Percentiles rank a stretch among this genome's conserved stretches.
phyloP scores from a whole-genome alignment of 2,797 vertebrate species.

The Heteromormyrus szaboi region DNA sequence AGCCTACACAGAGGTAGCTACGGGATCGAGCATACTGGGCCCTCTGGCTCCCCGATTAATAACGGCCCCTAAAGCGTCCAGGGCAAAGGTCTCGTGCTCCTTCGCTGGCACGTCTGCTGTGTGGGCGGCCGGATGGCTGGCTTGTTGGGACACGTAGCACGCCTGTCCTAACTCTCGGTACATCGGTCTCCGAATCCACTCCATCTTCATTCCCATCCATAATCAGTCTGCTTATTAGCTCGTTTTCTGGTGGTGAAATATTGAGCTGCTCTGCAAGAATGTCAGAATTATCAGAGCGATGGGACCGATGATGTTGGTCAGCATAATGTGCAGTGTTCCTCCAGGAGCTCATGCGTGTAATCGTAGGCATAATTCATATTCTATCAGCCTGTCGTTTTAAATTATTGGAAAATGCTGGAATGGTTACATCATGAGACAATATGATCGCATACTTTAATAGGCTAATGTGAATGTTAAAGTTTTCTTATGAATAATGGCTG shows the following conservation, averaged over 20 bases:
- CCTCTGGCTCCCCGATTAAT: background rate
- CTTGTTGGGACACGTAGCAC: background rate
- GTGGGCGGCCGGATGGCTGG: background rate
- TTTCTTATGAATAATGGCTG: background rate
- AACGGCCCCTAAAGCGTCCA: background rate
- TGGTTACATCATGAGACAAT: background rate
- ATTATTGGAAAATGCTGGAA: background rate
- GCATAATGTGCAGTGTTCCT: background rate
- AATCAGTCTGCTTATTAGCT: background rate
- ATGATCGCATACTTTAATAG: background rate
- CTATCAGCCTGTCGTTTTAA: background rate
- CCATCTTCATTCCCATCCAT: background rate
- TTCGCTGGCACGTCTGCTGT: background rate
- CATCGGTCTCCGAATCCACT: background rate
- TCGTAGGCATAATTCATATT: background rate
- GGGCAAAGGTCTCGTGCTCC: background rate
- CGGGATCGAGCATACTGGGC: background rate
- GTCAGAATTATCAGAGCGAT: background rate
- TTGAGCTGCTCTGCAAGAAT: background rate
- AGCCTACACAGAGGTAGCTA: conserved; percentile 47
- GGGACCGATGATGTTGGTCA: background rate
- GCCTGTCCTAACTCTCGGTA: background rate
- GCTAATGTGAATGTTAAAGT: background rate
- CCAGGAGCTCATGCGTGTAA: background rate
- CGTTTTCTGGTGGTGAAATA: background rate